Percentiles rank a stretch among this genome's conserved stretches.
Evolutionary conservation across 1,140 invertebrate species (phyloP).

Genomic region (Condylostylus longicornis): DNA sequence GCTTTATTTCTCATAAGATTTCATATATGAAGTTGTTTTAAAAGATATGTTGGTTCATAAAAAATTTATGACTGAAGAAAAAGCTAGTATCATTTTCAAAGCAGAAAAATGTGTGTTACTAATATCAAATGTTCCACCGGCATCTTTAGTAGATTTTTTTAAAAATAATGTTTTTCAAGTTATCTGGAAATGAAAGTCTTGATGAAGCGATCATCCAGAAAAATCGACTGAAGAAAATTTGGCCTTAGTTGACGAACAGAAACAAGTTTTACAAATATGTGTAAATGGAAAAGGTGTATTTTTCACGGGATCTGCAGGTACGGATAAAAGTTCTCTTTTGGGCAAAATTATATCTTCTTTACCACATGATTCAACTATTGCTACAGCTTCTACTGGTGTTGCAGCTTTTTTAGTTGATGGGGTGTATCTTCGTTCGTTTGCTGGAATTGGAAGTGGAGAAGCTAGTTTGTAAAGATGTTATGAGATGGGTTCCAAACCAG

Average conservation of each 20-base stretch:
- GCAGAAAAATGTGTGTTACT: constrained; percentile 61
- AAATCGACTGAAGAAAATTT: constrained; percentile 33
- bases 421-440: constrained; percentile 84
- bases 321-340: constrained; percentile 84
- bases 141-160: constrained; percentile 63
- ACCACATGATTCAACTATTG: constrained; percentile 76
- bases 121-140: constrained; percentile 76
- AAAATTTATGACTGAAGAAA: constrained; percentile 80
- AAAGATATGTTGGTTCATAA: constrained; percentile 67
- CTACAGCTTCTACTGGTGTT: constrained; percentile 87
- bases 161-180: constrained; percentile 67
- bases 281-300: constrained; percentile 67
- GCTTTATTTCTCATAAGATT: no score
- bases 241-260: constrained; percentile 62
- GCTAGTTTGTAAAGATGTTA: constrained; percentile 54
- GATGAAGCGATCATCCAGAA: constrained; percentile 30
- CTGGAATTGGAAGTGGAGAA: constrained; percentile 72
- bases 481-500: constrained; percentile 51
- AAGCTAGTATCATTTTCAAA: constrained; percentile 73
- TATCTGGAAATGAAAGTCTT: constrained; percentile 35
- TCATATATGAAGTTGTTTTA: no score
- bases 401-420: constrained; percentile 87
- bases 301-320: constrained; percentile 89
- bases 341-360: constrained; percentile 68
- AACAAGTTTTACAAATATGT: constrained; percentile 58